A percentile compares a stretch with the other conserved stretches of the same genome.
phyloP scores from a whole-genome alignment of 2,113 vertebrate species.

The Gobius niger region DNA sequence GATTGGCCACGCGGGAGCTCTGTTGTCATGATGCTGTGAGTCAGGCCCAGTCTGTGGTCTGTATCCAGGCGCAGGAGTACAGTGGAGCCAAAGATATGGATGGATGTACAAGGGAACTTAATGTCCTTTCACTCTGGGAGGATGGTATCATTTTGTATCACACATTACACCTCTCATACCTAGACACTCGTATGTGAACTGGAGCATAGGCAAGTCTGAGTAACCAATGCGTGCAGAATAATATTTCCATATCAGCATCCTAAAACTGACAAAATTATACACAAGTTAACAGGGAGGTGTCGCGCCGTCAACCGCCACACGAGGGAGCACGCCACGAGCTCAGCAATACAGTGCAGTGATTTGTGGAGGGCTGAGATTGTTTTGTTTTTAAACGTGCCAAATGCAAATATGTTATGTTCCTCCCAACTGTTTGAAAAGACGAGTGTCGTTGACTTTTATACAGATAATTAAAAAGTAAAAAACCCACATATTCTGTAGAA shows the following conservation, averaged over 20 bases:
- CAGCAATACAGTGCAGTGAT: neutral
- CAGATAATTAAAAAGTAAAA: neutral
- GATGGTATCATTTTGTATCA: neutral
- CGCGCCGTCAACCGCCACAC: constrained; percentile 32
- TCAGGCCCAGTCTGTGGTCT: constrained; percentile 67
- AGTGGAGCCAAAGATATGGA: constrained; percentile 54
- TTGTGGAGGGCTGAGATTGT: neutral
- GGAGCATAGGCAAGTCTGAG: too few relatives aligned
- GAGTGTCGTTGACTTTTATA: too few relatives aligned
- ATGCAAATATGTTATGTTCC: too few relatives aligned
- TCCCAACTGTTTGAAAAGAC: too few relatives aligned
- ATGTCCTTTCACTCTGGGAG: constrained; percentile 17
- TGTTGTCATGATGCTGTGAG: constrained; percentile 74
- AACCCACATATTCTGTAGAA: too few relatives aligned
- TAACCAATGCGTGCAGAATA: too few relatives aligned
- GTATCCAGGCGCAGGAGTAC: constrained; percentile 72
- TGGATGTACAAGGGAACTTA: constrained; percentile 50
- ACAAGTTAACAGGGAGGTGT: neutral
- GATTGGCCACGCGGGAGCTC: constrained; percentile 65
- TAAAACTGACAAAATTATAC: neutral
- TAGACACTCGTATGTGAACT: too few relatives aligned
- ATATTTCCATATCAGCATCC: neutral
- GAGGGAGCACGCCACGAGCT: constrained; percentile 34
- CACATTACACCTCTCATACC: neutral
- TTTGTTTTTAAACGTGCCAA: too few relatives aligned